These are phyloP conservation scores for Diceros bicornis DNA, from an alignment of 2,797 vertebrate species.

Conservation along the genomic window DNA sequence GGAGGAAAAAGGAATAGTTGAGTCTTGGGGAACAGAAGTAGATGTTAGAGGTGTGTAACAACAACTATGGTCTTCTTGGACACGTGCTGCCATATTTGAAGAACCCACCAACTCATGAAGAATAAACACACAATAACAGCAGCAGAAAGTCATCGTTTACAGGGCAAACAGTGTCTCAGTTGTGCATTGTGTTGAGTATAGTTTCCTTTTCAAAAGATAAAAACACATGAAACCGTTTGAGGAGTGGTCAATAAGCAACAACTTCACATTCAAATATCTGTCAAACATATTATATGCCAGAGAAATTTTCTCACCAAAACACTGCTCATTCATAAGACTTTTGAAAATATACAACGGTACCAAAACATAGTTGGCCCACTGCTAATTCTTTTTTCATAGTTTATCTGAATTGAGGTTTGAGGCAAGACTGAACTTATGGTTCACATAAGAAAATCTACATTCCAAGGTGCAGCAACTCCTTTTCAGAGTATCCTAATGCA, in stretches of 20 bases:
- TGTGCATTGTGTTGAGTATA: background rate
- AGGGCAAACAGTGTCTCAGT: background rate
- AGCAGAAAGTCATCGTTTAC: background rate
- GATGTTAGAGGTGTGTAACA: background rate
- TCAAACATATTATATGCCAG: background rate
- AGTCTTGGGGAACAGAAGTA: background rate
- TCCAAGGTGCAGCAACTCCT: background rate
- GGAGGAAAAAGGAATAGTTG: background rate
- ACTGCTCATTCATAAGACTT: background rate
- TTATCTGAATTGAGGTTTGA: conserved; percentile 61
- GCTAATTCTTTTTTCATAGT: background rate
- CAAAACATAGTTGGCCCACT: background rate
- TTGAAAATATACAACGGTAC: background rate
- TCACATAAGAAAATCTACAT: conserved; percentile 24
- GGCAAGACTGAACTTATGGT: background rate
- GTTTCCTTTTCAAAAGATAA: conserved; percentile 27
- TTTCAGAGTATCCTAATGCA: background rate
- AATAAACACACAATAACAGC: background rate
- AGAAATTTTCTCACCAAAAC: background rate
- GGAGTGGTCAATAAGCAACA: background rate
- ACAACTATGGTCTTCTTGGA: background rate
- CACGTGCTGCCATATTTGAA: background rate
- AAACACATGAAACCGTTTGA: background rate
- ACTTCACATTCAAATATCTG: background rate
- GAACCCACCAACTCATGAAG: background rate